These are phyloP conservation scores for Psettodes erumei DNA, from an alignment of 2,113 vertebrate species.

Conservation along the genomic window DNA sequence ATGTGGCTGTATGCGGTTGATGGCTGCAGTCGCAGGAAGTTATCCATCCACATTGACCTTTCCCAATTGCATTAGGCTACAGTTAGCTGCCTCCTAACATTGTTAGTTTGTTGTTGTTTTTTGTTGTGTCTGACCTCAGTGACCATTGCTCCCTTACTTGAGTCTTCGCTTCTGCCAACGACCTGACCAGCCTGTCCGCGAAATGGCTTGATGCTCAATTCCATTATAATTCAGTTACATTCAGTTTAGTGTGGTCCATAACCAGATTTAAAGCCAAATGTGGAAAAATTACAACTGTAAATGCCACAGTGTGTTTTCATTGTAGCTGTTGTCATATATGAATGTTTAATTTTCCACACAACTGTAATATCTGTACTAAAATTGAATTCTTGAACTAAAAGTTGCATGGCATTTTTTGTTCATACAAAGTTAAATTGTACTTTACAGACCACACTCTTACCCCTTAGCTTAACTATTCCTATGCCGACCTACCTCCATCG, in stretches of 20 bases:
- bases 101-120: conserved; percentile 73
- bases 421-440: no score
- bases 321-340: not conserved
- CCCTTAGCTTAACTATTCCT: not conserved
- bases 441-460: not conserved
- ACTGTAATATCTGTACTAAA: no score
- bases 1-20: conserved; percentile 5
- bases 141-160: conserved; percentile 43
- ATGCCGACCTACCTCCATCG: not conserved
- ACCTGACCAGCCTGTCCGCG: conserved; percentile 11
- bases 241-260: conserved; percentile 11
- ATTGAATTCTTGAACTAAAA: no score
- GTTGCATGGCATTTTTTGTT: no score
- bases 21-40: conserved; percentile 46
- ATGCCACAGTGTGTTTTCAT: not conserved
- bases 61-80: conserved; percentile 74
- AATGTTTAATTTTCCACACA: not conserved
- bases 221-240: conserved; percentile 45
- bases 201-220: conserved; percentile 45
- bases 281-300: conserved; percentile 29
- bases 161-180: conserved; percentile 53
- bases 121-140: conserved; percentile 65
- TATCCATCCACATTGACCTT: conserved; percentile 78
- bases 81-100: conserved; percentile 70
- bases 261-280: conserved; percentile 40